These are phyloP conservation scores for Bostrychus sinensis DNA, from an alignment of 2,113 vertebrate species.

Conservation along the genomic window DNA sequence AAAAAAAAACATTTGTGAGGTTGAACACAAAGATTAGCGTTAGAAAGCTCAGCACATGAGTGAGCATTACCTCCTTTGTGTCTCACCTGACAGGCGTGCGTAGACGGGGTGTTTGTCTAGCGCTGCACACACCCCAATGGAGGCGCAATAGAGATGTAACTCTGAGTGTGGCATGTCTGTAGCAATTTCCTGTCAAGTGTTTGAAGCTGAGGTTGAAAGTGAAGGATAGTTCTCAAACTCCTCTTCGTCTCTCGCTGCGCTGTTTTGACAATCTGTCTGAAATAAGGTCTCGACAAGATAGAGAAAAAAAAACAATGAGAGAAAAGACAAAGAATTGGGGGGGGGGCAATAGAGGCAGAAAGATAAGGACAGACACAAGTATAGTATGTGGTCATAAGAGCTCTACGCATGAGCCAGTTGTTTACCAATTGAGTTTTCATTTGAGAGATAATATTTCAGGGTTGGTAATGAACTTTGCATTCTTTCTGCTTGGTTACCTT, in stretches of 20 bases:
- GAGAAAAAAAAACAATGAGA: background rate
- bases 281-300: slow-evolving; percentile 11
- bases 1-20: background rate
- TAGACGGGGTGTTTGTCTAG: background rate
- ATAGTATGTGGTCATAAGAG: background rate
- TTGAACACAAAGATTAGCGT: background rate
- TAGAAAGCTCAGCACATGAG: background rate
- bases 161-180: slow-evolving; percentile 4
- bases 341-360: background rate
- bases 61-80: background rate
- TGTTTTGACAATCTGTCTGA: slow-evolving; percentile 13
- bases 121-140: background rate
- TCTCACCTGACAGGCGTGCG: background rate
- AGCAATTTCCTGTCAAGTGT: slow-evolving; percentile 13
- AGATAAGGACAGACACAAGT: background rate
- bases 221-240: slow-evolving; percentile 3
- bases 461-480: no score
- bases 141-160: slow-evolving; percentile 8
- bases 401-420: background rate
- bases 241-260: background rate
- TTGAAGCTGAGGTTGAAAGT: slow-evolving; percentile 6
- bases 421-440: background rate
- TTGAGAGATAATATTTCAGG: no score
- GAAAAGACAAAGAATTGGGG: background rate
- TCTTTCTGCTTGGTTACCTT: no score